A percentile compares a stretch with the other conserved stretches of the same genome.
These are phyloP conservation scores for Mesaphorura yosii DNA, from an alignment of 1,140 invertebrate species.

Conservation along the genomic window DNA sequence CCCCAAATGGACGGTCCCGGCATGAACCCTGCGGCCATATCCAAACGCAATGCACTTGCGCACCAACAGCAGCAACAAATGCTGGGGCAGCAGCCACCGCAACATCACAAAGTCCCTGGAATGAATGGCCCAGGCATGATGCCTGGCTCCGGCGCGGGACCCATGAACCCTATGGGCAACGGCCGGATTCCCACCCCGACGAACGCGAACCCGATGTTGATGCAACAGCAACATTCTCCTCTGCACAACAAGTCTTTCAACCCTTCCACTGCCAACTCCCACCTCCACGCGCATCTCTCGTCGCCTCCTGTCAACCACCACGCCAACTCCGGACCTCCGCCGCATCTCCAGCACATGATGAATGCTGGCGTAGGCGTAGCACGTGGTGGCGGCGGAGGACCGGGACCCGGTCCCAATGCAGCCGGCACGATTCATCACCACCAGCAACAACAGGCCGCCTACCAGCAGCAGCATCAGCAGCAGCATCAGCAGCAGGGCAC, in stretches of 20 bases:
- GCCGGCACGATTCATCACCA: neutral
- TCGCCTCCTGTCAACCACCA: slow-evolving; percentile 1
- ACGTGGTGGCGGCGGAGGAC: too few relatives aligned
- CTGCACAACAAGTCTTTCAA: slow-evolving; percentile 19
- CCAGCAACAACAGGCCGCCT: neutral
- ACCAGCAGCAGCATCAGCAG: neutral
- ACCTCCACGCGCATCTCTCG: neutral
- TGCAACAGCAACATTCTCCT: neutral
- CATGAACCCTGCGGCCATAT: too few relatives aligned
- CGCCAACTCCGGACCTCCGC: too few relatives aligned
- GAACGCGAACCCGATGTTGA: neutral
- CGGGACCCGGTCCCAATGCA: neutral
- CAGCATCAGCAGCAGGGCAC: neutral
- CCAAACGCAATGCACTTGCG: too few relatives aligned
- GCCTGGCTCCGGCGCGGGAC: too few relatives aligned
- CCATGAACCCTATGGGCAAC: neutral
- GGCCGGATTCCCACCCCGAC: too few relatives aligned
- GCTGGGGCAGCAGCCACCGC: neutral
- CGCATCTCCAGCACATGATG: too few relatives aligned
- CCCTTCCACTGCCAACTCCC: slow-evolving; percentile 6
- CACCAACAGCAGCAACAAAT: too few relatives aligned
- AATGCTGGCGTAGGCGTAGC: too few relatives aligned
- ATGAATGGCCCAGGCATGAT: too few relatives aligned
- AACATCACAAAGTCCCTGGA: neutral
- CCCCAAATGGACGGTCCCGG: too few relatives aligned